These are phyloP conservation scores for Apamea epomidion DNA, from an alignment of 2,888 invertebrate genomes.

Conservation along the genomic window DNA sequence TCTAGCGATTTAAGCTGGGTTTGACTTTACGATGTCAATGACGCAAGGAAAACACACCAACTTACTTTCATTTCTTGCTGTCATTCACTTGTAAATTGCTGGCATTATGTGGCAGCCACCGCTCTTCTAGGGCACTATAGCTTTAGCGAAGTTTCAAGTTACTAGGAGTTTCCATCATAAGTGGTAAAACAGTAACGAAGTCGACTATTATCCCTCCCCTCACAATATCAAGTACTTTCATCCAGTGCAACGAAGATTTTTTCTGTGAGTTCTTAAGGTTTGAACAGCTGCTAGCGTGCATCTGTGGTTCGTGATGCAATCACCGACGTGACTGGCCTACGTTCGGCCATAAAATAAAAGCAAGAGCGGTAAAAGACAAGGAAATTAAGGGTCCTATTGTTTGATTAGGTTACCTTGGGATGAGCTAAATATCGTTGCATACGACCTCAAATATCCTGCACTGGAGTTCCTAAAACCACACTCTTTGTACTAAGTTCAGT, in stretches of 20 bases:
- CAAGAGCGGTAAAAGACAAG: background rate
- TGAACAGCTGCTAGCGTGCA: conserved; percentile 53
- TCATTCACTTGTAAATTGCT: too few relatives aligned
- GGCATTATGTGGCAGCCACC: background rate
- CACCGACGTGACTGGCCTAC: conserved; percentile 60
- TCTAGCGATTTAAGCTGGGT: too few relatives aligned
- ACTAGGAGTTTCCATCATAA: background rate
- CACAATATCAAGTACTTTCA: background rate
- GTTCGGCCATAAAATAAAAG: conserved; percentile 13
- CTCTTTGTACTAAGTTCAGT: background rate
- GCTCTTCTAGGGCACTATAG: background rate
- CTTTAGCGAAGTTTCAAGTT: background rate
- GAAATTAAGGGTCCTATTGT: background rate
- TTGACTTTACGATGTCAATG: too few relatives aligned
- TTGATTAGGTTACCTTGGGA: background rate
- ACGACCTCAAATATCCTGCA: background rate
- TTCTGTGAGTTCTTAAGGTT: conserved; percentile 29
- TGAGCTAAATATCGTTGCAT: too few relatives aligned
- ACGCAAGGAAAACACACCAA: too few relatives aligned
- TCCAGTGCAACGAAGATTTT: conserved; percentile 25
- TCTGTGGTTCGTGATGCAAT: conserved; percentile 62
- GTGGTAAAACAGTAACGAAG: background rate
- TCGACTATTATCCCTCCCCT: too few relatives aligned
- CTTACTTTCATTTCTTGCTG: too few relatives aligned
- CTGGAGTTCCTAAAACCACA: background rate